phyloP scores from a whole-genome alignment of 2,113 vertebrate genomes.

The Dipodomys merriami region DNA sequence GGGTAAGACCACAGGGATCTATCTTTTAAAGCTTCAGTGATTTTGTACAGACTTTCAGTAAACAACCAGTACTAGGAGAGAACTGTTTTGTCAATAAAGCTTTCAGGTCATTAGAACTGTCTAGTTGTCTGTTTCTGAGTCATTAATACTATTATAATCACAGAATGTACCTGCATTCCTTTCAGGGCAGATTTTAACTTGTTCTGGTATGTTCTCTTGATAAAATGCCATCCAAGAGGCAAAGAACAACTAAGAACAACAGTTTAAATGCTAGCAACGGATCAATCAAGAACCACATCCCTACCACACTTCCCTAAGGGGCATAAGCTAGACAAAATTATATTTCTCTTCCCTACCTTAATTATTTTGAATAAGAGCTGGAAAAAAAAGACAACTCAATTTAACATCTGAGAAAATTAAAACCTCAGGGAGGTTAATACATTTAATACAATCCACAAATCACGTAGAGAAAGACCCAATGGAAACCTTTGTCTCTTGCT shows the following conservation, averaged over 20 bases:
- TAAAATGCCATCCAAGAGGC: conserved; percentile 35
- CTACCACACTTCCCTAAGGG: not conserved
- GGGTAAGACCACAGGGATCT: not conserved
- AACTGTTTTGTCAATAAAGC: conserved; percentile 72
- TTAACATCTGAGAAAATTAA: conserved; percentile 58
- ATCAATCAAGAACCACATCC: not conserved
- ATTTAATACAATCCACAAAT: not conserved
- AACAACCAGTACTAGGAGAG: conserved; percentile 57
- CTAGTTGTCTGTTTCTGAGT: conserved; percentile 71
- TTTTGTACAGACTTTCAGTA: conserved; percentile 65
- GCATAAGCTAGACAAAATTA: not conserved
- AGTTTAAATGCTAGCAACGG: not conserved
- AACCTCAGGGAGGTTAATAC: not conserved
- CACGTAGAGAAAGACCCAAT: conserved; percentile 2
- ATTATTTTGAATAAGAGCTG: conserved; percentile 38
- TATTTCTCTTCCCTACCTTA: not conserved
- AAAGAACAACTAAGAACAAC: conserved; percentile 30
- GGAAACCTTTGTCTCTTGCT: conserved; percentile 42
- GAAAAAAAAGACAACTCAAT: conserved; percentile 14
- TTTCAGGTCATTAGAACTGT: conserved; percentile 63
- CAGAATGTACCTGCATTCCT: conserved; percentile 67
- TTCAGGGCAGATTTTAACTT: conserved; percentile 68
- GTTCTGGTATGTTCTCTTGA: conserved; percentile 46
- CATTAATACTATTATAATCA: conserved; percentile 65
- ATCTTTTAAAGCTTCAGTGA: conserved; percentile 57